phyloP scores from a whole-genome alignment of 2,797 vertebrate species.

The Halcyon leucocephala region DNA sequence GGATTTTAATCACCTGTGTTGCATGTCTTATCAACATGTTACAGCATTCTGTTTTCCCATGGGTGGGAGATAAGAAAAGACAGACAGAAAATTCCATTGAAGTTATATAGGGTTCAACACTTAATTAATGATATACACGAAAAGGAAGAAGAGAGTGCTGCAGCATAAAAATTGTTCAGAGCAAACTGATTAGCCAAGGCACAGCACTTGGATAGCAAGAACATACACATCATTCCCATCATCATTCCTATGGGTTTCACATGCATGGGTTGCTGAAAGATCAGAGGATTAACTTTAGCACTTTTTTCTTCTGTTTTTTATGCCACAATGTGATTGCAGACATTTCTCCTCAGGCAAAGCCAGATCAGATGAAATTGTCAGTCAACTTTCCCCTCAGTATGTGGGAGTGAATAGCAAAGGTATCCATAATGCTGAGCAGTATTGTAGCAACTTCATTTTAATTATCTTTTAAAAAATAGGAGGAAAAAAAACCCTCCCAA shows the following conservation, averaged over 20 bases:
- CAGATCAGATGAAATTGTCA: neutral
- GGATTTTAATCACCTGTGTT: neutral
- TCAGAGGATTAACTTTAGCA: neutral
- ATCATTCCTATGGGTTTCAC: neutral
- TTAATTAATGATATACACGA: neutral
- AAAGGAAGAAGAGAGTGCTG: neutral
- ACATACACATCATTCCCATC: neutral
- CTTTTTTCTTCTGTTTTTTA: neutral
- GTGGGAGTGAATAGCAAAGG: neutral
- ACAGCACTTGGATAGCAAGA: neutral
- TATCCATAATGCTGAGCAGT: neutral
- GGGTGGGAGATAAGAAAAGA: neutral
- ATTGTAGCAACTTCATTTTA: neutral
- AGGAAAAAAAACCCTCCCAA: fast-evolving
- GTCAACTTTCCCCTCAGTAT: neutral
- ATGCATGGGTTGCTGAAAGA: neutral
- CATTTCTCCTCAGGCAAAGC: neutral
- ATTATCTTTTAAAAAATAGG: neutral
- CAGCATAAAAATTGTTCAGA: neutral
- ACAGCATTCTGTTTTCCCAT: neutral
- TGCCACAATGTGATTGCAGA: fast-evolving
- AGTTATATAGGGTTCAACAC: neutral
- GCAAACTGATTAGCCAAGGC: neutral
- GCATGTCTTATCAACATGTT: neutral
- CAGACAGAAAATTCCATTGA: neutral